phyloP scores from a whole-genome alignment of 2,888 invertebrate genomes.

The Drosophila leonis region DNA sequence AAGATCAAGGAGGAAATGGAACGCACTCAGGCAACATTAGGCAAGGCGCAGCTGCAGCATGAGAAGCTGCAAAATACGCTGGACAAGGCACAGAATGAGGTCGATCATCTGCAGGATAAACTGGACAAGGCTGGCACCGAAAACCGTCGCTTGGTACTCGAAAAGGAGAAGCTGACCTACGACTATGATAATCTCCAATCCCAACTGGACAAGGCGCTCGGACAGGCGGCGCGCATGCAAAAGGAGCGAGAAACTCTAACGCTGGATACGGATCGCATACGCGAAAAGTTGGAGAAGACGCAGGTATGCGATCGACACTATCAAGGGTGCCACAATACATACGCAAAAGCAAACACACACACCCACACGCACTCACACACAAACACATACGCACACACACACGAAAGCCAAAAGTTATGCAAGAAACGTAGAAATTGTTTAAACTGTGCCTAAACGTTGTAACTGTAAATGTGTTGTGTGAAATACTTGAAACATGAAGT shows the following conservation, averaged over 20 bases:
- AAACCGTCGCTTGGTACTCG: conserved; percentile 91
- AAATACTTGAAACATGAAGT: conserved; percentile 18
- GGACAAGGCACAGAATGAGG: conserved; percentile 95
- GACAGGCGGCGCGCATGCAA: conserved; percentile 94
- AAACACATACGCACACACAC: conserved; percentile 14
- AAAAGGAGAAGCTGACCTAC: conserved; percentile 95
- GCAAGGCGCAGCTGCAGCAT: conserved; percentile 95
- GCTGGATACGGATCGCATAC: conserved; percentile 93
- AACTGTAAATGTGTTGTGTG: conserved; percentile 70
- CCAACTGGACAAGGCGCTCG: conserved; percentile 95
- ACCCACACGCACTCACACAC: conserved; percentile 18
- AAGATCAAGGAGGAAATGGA: conserved; percentile 95
- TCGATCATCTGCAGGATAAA: conserved; percentile 95
- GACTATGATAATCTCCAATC: conserved; percentile 96
- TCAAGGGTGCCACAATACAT: conserved; percentile 23
- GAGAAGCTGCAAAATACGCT: conserved; percentile 95
- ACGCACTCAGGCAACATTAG: conserved; percentile 94
- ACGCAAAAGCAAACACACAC: conserved; percentile 4
- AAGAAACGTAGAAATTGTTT: conserved; percentile 48
- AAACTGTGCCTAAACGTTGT: conserved; percentile 53
- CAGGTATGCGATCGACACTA: conserved; percentile 87
- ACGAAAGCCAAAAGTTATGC: conserved; percentile 31
- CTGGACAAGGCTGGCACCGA: conserved; percentile 93
- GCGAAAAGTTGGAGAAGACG: conserved; percentile 95
- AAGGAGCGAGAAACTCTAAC: conserved; percentile 95